These are phyloP conservation scores for Crotalus viridis DNA, from an alignment of 2,113 vertebrate genomes.

Conservation along the genomic window DNA sequence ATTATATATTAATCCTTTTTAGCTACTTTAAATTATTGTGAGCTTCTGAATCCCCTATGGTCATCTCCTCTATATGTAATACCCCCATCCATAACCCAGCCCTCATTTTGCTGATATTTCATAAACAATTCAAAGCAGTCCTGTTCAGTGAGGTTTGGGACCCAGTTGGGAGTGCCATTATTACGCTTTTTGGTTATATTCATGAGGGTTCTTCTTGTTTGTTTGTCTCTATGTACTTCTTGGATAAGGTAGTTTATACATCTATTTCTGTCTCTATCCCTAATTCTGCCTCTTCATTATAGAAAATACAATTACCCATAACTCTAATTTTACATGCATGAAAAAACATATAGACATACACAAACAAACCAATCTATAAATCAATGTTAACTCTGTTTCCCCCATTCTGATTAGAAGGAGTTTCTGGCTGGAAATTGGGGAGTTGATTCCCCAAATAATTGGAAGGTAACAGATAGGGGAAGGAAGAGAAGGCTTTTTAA, in stretches of 20 bases:
- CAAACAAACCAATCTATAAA: background rate
- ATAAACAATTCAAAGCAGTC: background rate
- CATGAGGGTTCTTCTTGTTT: background rate
- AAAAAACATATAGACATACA: background rate
- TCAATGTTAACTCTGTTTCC: background rate
- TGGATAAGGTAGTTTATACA: background rate
- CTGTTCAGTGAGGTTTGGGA: background rate
- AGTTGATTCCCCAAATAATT: background rate
- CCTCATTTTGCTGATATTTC: background rate
- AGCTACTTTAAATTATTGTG: background rate
- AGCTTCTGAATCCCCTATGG: background rate
- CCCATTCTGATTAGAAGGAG: background rate
- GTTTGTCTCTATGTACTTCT: background rate
- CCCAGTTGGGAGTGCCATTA: background rate
- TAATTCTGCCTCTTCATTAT: background rate
- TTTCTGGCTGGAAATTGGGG: background rate
- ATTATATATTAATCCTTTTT: background rate
- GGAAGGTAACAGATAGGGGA: background rate
- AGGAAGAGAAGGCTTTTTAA: background rate
- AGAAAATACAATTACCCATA: background rate
- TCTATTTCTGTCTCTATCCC: background rate
- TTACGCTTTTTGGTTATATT: background rate
- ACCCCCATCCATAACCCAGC: background rate
- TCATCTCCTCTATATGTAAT: background rate
- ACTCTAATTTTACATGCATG: background rate